Conservation (phyloP, 2,113 vertebrate species). For the Chaenogobius annularis region DNA sequence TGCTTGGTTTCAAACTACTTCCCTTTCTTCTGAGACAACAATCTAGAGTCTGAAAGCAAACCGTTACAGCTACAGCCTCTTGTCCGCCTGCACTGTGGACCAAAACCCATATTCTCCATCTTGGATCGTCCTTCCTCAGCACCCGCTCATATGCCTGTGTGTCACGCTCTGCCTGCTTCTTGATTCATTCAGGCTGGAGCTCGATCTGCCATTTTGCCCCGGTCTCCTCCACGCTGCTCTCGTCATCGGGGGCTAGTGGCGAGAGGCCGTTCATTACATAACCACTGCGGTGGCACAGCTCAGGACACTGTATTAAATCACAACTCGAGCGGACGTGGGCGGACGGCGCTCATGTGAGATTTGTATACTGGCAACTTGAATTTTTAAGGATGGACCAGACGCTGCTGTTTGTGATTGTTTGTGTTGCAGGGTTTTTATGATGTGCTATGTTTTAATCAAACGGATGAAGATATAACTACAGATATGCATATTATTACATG, state of each 20-base stretch:
- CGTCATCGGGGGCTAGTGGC: conserved; percentile 62
- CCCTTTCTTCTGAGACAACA: not conserved
- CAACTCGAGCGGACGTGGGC: conserved; percentile 23
- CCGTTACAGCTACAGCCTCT: conserved; percentile 4
- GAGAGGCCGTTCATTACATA: conserved; percentile 67
- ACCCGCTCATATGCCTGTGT: conserved; percentile 38
- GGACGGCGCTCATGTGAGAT: conserved; percentile 15
- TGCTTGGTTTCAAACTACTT: not conserved
- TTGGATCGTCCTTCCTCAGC: conserved; percentile 29
- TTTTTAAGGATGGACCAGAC: conserved; percentile 21
- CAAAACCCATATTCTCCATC: conserved; percentile 36
- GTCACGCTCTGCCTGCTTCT: conserved; percentile 26
- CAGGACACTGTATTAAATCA: conserved; percentile 51
- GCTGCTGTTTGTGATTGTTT: not conserved
- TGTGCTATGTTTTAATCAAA: not conserved
- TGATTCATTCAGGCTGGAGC: conserved; percentile 22
- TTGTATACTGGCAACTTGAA: not conserved
- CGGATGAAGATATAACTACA: not conserved
- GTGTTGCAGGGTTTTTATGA: not conserved
- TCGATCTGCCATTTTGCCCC: conserved; percentile 23
- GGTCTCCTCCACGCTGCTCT: conserved; percentile 59
- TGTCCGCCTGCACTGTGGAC: conserved; percentile 29
- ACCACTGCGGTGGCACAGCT: conserved; percentile 67
- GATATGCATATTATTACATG: not conserved
- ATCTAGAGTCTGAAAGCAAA: not conserved